These are phyloP conservation scores for Cryptoleucopteryx plumbea DNA, from an alignment of 2,113 vertebrate species.

Conservation along the genomic window DNA sequence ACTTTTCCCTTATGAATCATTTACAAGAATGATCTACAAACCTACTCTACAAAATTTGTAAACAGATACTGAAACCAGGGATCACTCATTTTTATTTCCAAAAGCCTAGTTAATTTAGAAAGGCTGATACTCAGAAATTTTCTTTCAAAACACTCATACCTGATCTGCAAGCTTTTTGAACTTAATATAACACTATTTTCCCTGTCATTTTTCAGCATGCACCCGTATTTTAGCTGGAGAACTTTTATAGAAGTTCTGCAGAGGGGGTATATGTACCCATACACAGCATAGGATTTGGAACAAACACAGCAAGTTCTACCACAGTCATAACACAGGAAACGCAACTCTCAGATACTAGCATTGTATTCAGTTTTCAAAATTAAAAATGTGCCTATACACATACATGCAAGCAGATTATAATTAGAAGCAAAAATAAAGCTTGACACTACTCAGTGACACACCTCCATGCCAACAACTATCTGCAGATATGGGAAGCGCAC, in stretches of 20 bases:
- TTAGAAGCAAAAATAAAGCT: not conserved
- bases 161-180: not conserved
- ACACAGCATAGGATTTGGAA: not conserved
- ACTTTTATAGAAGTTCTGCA: not conserved
- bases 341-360: not conserved
- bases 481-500: not conserved
- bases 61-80: not conserved
- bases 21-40: not conserved
- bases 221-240: not conserved
- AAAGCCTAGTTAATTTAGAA: not conserved
- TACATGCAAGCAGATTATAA: not conserved
- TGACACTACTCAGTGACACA: not conserved
- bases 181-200: not conserved
- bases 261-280: not conserved
- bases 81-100: not conserved
- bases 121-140: not conserved
- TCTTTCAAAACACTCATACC: not conserved
- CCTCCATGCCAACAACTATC: not conserved
- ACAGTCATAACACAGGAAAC: not conserved
- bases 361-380: not conserved
- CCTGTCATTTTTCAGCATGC: not conserved
- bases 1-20: not conserved
- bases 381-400: not conserved
- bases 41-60: not conserved
- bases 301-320: not conserved